Conservation (phyloP, 1,140 invertebrate genomes). For the Brachionus rotundiformis region DNA sequence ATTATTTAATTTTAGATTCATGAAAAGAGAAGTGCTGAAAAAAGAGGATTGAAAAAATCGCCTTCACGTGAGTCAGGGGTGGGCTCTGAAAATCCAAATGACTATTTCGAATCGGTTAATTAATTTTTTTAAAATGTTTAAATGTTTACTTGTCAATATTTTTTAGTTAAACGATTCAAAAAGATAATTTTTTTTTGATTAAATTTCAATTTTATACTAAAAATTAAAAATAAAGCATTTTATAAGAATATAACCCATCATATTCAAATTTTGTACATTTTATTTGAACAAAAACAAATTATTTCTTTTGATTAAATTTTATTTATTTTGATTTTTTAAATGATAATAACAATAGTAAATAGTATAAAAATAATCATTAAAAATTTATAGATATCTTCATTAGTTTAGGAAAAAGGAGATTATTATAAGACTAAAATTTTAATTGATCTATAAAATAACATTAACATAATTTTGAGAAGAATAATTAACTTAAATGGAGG, state of each 20-base stretch:
- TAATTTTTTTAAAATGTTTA: not conserved
- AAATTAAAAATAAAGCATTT: not conserved
- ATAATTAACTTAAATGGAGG: too few species aligned
- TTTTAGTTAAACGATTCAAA: not conserved
- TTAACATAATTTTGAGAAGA: too few species aligned
- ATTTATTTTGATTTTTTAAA: not conserved
- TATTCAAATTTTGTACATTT: not conserved
- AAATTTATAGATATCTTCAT: too few species aligned
- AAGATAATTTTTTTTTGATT: too few species aligned
- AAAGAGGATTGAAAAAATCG: slow-evolving; percentile 59
- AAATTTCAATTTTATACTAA: too few species aligned
- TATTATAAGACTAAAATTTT: too few species aligned
- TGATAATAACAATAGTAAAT: not conserved
- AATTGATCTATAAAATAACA: too few species aligned
- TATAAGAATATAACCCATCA: not conserved
- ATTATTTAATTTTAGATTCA: slow-evolving; percentile 42
- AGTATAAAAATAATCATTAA: too few species aligned
- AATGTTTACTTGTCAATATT: not conserved
- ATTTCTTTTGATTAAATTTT: not conserved
- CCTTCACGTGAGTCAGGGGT: slow-evolving; percentile 79
- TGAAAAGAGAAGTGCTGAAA: slow-evolving; percentile 1
- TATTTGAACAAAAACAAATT: not conserved
- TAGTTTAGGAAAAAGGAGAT: too few species aligned
- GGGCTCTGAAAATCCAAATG: slow-evolving; percentile 71
- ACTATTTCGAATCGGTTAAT: slow-evolving; percentile 11